Evolutionary conservation across 2,888 invertebrate species (phyloP), one percentile per base, ranked within the genome.

Genomic region (Dolichopus griseipennis): DNA sequence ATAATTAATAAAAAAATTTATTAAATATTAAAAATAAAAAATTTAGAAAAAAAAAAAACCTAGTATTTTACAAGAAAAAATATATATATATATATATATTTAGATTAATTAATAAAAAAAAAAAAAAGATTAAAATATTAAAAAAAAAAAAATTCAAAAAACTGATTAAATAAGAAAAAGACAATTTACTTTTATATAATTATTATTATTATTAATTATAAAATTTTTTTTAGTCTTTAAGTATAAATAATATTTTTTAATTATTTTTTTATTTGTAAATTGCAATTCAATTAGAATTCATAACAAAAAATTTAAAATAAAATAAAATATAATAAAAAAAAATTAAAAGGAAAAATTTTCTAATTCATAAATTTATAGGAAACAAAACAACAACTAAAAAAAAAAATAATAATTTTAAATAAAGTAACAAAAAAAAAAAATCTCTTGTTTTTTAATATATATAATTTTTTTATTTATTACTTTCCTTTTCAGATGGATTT

Each of bases 111-210:
- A 43, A 12, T 37, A 10, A 37, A 37, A 37, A 37, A 37, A 52
- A 52, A 37, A 37, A 37, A 37, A 52, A 52, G 18, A 18, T 52
- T 52, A 52, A 52, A 52, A 18, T 52, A 52, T 12, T 18, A 52
- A 52, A 52, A 52, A 52, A 52, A 52, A 52, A 37, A 37, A 37
- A 37, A 37, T 37, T 37, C 27, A 41, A 41, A n/a, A 41, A 41
- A 41, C 52, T 52, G 52, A 52, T 52, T 52, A 52, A 37, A 52
- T 52, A 52, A 52, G 37, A 37, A 52, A 52, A 52, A 52, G 52
- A 52, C 52, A 52, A 52, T 52, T 52, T 52, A 52, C 52, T 52
- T 52, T 52, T 52, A 52, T 52, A 52, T 52, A 18, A 37, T 37
- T 52, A 52, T 27, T 27, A 27, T 27, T 27, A 52, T 52, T 18